These are phyloP conservation scores for Sebastes taczanowskii DNA, from an alignment of 2,797 vertebrate genomes.

Conservation along the genomic window DNA sequence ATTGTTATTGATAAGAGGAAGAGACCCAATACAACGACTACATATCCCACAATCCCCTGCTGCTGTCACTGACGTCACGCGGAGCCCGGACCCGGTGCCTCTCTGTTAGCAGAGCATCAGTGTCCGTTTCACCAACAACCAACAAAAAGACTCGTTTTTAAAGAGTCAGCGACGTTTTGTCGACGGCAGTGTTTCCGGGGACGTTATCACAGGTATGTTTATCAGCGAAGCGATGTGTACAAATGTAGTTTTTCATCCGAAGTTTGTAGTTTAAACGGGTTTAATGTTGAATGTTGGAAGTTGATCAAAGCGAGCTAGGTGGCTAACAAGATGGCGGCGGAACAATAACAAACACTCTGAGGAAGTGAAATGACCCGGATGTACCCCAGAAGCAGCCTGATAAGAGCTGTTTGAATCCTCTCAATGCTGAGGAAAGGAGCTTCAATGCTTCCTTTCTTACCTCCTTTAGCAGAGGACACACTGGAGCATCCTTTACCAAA, in stretches of 20 bases:
- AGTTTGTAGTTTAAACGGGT: not conserved
- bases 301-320: constrained; percentile 12
- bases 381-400: too few species aligned
- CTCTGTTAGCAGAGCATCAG: not conserved
- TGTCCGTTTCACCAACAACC: too few species aligned
- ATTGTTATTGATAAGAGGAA: too few species aligned
- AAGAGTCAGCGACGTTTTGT: not conserved
- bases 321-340: constrained; percentile 58
- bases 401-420: too few species aligned
- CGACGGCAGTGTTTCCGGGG: rapidly evolving
- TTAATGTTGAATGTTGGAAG: not conserved
- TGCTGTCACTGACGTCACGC: constrained; percentile 39
- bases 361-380: too few species aligned
- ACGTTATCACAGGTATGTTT: constrained; percentile 22
- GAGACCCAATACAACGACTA: not conserved
- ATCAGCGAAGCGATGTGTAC: rapidly evolving
- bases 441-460: too few species aligned
- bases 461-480: too few species aligned
- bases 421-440: too few species aligned
- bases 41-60: constrained; percentile 41
- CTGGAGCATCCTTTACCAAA: too few species aligned
- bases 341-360: constrained; percentile 44
- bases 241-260: rapidly evolving
- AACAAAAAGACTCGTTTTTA: constrained; percentile 19
- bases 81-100: constrained; percentile 52